A percentile compares a stretch with the other conserved stretches of the same genome.
Evolutionary conservation across 2,888 invertebrate genomes (phyloP).

Genomic region (Eudasyphora cyanicolor): DNA sequence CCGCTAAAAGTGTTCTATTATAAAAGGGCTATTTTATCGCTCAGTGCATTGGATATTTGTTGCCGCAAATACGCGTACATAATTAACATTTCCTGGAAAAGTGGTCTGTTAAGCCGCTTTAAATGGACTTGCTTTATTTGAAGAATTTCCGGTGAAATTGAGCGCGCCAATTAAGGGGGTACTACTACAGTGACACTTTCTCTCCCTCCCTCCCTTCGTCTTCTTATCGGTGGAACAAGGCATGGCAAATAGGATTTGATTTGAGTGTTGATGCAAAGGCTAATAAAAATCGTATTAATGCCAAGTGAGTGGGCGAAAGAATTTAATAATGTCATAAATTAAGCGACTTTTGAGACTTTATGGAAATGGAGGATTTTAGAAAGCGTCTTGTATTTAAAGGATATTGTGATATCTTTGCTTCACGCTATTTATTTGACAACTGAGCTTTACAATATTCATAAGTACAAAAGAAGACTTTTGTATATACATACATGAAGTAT

Average conservation of each 20-base stretch:
- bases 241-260: conserved; percentile 11
- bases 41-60: neutral
- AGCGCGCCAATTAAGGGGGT: neutral
- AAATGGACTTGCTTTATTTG: conserved; percentile 22
- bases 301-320: neutral
- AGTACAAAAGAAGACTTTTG: too few species aligned
- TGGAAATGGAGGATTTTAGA: too few species aligned
- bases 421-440: too few species aligned
- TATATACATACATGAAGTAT: too few species aligned
- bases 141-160: neutral
- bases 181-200: neutral
- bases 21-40: neutral
- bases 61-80: neutral
- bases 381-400: too few species aligned
- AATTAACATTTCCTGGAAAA: neutral
- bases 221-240: neutral
- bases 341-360: too few species aligned
- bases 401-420: too few species aligned
- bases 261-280: neutral
- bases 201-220: neutral
- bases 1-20: neutral
- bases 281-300: neutral
- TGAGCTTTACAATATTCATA: too few species aligned
- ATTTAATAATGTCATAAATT: too few species aligned
- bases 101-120: conserved; percentile 15